phyloP scores from a whole-genome alignment of 2,113 vertebrate species.

The Ochotona curzoniae region DNA sequence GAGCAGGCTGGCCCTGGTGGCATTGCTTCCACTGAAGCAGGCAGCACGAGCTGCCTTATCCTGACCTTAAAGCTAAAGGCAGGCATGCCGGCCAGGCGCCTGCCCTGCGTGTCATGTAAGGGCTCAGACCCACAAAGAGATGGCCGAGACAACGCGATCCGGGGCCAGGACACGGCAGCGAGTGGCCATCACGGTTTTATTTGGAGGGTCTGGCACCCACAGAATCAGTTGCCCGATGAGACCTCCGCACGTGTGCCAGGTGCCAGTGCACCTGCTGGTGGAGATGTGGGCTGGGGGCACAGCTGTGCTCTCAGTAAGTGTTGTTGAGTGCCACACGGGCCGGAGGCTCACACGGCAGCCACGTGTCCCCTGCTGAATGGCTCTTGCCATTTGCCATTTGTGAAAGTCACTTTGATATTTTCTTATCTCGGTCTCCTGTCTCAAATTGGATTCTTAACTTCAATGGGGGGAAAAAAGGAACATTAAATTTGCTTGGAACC shows the following conservation, averaged over 20 bases:
- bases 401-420: background rate
- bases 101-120: background rate
- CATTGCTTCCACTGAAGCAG: background rate
- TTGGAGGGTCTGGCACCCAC: background rate
- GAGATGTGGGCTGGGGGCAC: background rate
- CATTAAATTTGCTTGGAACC: background rate
- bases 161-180: background rate
- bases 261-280: background rate
- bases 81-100: background rate
- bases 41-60: background rate
- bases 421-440: background rate
- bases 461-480: background rate
- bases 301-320: background rate
- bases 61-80: conserved; percentile 9
- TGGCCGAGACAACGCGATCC: background rate
- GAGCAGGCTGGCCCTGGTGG: accelerated
- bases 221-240: background rate
- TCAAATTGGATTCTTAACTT: background rate
- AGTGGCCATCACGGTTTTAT: background rate
- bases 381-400: background rate
- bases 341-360: too few relatives aligned
- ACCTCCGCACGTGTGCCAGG: background rate
- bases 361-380: too few relatives aligned
- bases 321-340: too few relatives aligned
- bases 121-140: background rate